phyloP scores from a whole-genome alignment of 2,113 vertebrate genomes.

The cat (Felis catus) region DNA sequence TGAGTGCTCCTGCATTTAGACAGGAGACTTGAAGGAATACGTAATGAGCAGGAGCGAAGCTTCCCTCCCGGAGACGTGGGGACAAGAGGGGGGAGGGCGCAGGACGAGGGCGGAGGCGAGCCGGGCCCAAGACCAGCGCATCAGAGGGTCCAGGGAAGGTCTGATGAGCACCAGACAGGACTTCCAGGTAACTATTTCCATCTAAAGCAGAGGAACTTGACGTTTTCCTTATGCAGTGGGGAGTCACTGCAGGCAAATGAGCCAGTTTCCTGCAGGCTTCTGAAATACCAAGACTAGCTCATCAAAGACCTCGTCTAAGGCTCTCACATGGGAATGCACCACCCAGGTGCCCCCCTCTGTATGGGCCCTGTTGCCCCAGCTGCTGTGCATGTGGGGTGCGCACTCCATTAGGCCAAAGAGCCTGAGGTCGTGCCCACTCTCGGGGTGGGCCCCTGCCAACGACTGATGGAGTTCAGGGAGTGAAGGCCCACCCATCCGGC shows the following conservation, averaged over 20 bases:
- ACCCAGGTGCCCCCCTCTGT: neutral
- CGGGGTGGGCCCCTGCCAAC: neutral
- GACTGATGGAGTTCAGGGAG: neutral
- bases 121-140: neutral
- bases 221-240: neutral
- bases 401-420: neutral
- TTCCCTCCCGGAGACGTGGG: neutral
- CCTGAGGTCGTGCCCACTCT: neutral
- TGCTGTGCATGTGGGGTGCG: neutral
- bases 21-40: neutral
- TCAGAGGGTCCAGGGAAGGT: neutral
- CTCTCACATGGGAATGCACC: accelerated
- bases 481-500: neutral
- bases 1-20: neutral
- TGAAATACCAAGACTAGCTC: neutral
- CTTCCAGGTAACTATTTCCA: neutral
- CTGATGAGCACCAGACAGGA: neutral
- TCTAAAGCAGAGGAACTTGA: neutral
- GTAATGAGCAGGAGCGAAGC: neutral
- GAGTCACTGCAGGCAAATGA: accelerated
- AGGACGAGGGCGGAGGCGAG: accelerated
- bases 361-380: neutral
- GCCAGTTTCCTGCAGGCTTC: neutral
- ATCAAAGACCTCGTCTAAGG: accelerated
- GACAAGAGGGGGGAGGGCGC: neutral